These are phyloP conservation scores for Parazoanthus swiftii DNA, from an alignment of 92 coral and sea anemone species.

Conservation along the genomic window DNA sequence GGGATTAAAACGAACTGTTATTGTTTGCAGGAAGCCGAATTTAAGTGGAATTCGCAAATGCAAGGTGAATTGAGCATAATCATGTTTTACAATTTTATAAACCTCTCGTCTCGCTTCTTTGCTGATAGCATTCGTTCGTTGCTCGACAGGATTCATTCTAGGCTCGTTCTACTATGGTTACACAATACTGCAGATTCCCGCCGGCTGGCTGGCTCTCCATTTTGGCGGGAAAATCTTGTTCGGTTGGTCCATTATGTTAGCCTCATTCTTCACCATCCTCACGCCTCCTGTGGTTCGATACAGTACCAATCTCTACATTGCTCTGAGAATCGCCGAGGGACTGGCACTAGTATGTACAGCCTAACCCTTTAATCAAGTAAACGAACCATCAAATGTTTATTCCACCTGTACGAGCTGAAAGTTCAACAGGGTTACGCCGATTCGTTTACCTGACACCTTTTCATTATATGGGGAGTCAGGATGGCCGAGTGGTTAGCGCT, in stretches of 20 bases:
- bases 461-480: no score
- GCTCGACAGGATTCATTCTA: constrained; percentile 48
- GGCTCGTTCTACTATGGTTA: constrained; percentile 70
- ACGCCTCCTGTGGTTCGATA: constrained; percentile 55
- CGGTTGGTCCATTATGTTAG: constrained; percentile 55
- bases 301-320: constrained; percentile 50
- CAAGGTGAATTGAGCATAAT: constrained; percentile 44
- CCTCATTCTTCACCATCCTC: constrained; percentile 52
- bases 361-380: no score
- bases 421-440: no score
- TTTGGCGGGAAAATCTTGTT: constrained; percentile 60
- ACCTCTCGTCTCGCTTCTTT: neutral
- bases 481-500: no score
- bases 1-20: neutral
- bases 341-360: constrained; percentile 52
- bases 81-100: no score
- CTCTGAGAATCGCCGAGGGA: constrained; percentile 54
- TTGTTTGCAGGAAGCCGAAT: constrained; percentile 43
- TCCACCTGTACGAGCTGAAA: no score
- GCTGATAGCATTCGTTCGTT: neutral
- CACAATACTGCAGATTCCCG: constrained; percentile 59
- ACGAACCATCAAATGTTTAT: no score
- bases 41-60: constrained; percentile 57
- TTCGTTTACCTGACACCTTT: no score
- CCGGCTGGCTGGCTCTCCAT: constrained; percentile 54